These are phyloP conservation scores for Nymphalis io DNA, from an alignment of 1,140 invertebrate genomes.

Conservation along the genomic window DNA sequence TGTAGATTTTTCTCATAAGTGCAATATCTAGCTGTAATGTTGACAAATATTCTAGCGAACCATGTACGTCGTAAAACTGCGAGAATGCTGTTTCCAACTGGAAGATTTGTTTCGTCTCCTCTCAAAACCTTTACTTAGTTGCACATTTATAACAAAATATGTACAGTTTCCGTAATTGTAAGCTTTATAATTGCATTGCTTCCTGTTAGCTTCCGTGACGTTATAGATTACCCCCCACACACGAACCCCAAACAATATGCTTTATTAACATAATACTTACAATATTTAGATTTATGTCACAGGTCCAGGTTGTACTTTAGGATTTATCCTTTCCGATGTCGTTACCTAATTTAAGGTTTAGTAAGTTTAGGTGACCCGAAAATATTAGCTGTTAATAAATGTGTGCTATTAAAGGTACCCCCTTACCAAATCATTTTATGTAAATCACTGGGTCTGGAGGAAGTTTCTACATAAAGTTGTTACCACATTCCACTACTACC, in stretches of 20 bases:
- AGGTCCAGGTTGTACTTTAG: slow-evolving; percentile 78
- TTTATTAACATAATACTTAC: slow-evolving; percentile 59
- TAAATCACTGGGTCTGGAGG: slow-evolving; percentile 51
- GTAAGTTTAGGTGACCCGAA: slow-evolving; percentile 67
- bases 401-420: slow-evolving; percentile 71
- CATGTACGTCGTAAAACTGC: slow-evolving; percentile 43
- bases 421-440: slow-evolving; percentile 62
- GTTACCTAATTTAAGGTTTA: slow-evolving; percentile 75
- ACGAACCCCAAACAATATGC: slow-evolving; percentile 53
- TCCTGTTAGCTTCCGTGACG: slow-evolving; percentile 68
- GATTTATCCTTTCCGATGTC: slow-evolving; percentile 70
- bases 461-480: slow-evolving; percentile 58
- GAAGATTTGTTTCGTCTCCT: slow-evolving; percentile 36
- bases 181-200: slow-evolving; percentile 67
- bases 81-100: slow-evolving; percentile 26
- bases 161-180: slow-evolving; percentile 49
- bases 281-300: slow-evolving; percentile 69
- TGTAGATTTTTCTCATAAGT: slow-evolving; percentile 73
- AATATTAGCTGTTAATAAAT: slow-evolving; percentile 73
- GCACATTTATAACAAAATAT: slow-evolving; percentile 42
- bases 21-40: slow-evolving; percentile 76
- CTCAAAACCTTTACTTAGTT: slow-evolving; percentile 39
- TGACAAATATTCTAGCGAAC: slow-evolving; percentile 55
- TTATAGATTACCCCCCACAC: slow-evolving; percentile 49
- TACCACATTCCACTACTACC: slow-evolving; percentile 37